Base-by-base conservation (phyloP, 2,113 vertebrate genomes). In the Salvator merianae region DNA sequence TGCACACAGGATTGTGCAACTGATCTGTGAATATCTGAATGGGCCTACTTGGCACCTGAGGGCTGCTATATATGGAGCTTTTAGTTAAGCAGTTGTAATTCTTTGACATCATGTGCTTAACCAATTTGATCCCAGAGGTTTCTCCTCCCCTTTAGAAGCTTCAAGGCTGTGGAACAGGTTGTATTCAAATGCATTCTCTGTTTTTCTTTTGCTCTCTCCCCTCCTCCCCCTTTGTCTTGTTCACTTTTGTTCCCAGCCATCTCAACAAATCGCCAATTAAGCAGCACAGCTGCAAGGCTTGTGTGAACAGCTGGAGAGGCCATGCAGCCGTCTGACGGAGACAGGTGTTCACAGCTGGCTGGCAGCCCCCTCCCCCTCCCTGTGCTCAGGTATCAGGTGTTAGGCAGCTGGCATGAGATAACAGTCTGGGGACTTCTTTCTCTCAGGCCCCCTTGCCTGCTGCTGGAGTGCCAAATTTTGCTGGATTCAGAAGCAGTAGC, bases 301-400 rank as follows among this genome's bases (percentile, higher is more conserved):
- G 66, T 73, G 78, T 80, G 84, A 94, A 94, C 94, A 94, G 94
- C 93, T 94, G 94, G 91, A 82, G 86, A 92, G 87, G 90, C 66
- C 24, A 90, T 88, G 80, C 86, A 86, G 79, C 79, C 65, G 38
- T 88, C 89, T 40, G 53, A 88, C 88, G 69, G 90, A 88, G 91
- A 93, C 92, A 93, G 93, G 92, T 93, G 93, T 93, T 92, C 89
- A 88, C 94, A 93, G 94, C 94, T 94, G 94, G 94, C 92, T 82
- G 91, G 91, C 72, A 82, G 88, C 30, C 32, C 86, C 82, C 73
- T 84, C 78, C 85, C 85, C 76, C 85, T 77, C 40, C 79, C 84
- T 66, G 24, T 28, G 90, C 90, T 91, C 92, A 92, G 90, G 88
- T 91, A 93, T 94, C 94, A 94, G 94, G 94, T 94, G 94, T 92